phyloP scores from a whole-genome alignment of 2,113 vertebrate species.

The Campylomormyrus numenius region DNA sequence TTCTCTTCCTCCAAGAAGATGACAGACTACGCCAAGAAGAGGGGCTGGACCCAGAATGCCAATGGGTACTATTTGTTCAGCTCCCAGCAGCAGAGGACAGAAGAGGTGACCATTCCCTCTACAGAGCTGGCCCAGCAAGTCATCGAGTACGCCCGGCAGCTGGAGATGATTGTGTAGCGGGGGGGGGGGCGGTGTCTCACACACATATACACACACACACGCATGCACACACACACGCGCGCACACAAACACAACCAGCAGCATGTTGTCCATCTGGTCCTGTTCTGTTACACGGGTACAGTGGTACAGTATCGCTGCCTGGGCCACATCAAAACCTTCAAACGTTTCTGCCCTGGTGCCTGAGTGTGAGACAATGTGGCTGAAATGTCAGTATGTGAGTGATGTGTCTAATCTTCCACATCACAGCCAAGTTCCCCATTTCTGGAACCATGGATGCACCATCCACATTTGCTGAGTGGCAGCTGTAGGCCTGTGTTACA shows the following conservation, averaged over 20 bases:
- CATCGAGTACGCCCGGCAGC: slow-evolving; percentile 86
- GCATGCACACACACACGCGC: not conserved
- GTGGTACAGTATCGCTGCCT: not conserved
- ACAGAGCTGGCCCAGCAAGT: slow-evolving; percentile 84
- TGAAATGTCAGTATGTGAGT: not conserved
- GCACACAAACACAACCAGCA: slow-evolving; percentile 1
- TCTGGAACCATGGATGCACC: not conserved
- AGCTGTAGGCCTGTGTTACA: not conserved
- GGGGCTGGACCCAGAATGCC: slow-evolving; percentile 76
- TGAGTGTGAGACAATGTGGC: not conserved
- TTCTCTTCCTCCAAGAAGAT: no score
- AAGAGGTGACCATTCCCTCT: slow-evolving; percentile 83
- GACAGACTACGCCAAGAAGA: slow-evolving; percentile 45
- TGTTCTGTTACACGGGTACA: not conserved
- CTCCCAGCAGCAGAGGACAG: slow-evolving; percentile 79
- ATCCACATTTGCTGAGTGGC: not conserved
- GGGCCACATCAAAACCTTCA: not conserved
- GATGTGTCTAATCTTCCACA: not conserved
- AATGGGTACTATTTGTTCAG: slow-evolving; percentile 80
- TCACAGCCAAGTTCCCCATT: not conserved
- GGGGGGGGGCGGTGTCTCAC: no score
- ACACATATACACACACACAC: slow-evolving; percentile 30
- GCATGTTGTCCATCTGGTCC: not conserved
- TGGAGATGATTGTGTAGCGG: slow-evolving; percentile 88
- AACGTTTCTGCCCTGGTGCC: not conserved